Conservation (phyloP, 2,797 vertebrate species). For the Hippoglossus hippoglossus region DNA sequence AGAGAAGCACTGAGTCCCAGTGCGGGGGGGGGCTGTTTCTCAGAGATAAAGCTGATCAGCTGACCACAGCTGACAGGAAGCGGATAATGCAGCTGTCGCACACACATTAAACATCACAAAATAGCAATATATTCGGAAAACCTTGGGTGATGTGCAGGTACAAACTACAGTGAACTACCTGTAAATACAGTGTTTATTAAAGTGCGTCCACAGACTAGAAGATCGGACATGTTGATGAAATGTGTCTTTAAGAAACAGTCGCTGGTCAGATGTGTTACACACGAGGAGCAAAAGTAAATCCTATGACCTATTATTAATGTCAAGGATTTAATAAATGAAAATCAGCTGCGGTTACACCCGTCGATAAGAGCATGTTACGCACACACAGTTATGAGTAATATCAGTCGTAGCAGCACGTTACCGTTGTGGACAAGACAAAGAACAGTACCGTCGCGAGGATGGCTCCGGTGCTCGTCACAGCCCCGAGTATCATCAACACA, state of each 20-base stretch:
- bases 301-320: background rate
- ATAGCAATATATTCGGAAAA: too few relatives aligned
- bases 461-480: slow-evolving; percentile 52
- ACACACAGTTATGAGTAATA: background rate
- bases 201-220: too few relatives aligned
- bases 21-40: too few relatives aligned
- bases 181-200: too few relatives aligned
- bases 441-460: slow-evolving; percentile 70
- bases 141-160: too few relatives aligned
- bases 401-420: slow-evolving; percentile 54
- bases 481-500: slow-evolving; percentile 54
- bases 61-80: too few relatives aligned
- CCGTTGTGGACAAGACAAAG: slow-evolving; percentile 65
- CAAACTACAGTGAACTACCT: too few relatives aligned
- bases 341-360: background rate
- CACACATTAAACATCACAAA: too few relatives aligned
- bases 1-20: background rate
- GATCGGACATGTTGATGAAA: too few relatives aligned
- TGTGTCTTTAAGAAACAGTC: too few relatives aligned
- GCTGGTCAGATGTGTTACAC: too few relatives aligned
- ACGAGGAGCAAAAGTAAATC: background rate
- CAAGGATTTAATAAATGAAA: background rate
- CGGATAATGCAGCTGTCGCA: background rate
- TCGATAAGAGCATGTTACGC: background rate
- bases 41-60: too few relatives aligned